Base-by-base conservation (phyloP, 2,113 vertebrate genomes). In the Cyanoderma ruficeps region DNA sequence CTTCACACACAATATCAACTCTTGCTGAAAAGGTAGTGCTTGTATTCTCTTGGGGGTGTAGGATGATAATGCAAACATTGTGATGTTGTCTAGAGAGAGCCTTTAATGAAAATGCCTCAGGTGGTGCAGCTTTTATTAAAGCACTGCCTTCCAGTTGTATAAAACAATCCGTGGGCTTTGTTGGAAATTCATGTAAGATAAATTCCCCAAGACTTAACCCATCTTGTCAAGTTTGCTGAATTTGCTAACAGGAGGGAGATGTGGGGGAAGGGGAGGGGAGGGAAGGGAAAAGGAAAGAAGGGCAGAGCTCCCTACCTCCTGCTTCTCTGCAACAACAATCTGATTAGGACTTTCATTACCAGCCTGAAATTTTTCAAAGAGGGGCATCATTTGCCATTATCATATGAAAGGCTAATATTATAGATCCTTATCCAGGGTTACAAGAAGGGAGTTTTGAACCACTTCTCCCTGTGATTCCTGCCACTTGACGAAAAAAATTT, bases 21-120 rank as follows among this genome's bases (percentile, higher is more conserved):
- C 78, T 79, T 93, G 87, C 98, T 98, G 97, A 98, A 97, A 98
- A 98, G 97, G 96, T 94, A 94, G 92, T 89, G 89, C 96, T 96
- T 96, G 92, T 95, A 91, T 97, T 98, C 98, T 97, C 97, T 44
- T 69, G 98, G 97, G 98, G 97, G 87, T 55, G 64, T 49, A 63
- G 93, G 87, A 94, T 79, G 95, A 95, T 97, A 97, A 95, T 98
- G 96, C 97, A 98, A 98, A 98, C 98, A 98, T 94, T 93, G 93
- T 96, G 97, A 97, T 98, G 97, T 97, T 97, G 97, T 97, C 97
- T 97, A 96, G 95, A 98, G 98, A 98, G 96, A 97, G 96, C 97
- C 98, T 97, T 98, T 99, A 99, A 99, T 99, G 98, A 99, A 99
- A 99, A 97, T 97, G 98, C 98, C 98, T 98, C 98, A 98, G 98